Base-by-base conservation (phyloP, 30 jellyfish, hydroid and myxozoan species). In the Pseudorhiza aurosa region DNA sequence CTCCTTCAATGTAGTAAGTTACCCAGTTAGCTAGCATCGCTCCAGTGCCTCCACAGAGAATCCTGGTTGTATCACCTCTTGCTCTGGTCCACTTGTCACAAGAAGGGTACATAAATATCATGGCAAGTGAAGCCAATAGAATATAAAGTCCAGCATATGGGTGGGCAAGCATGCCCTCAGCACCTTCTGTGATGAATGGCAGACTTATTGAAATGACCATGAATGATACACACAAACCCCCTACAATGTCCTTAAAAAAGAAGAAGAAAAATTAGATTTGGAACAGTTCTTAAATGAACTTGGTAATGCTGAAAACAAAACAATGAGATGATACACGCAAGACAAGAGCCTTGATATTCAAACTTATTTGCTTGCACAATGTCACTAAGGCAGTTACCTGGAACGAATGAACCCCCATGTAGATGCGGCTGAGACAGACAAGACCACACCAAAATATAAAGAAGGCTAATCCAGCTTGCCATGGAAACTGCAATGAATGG, bases 331-430 rank as follows among this genome's bases (percentile, higher is more conserved):
- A n/a, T n/a, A n/a, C n/a, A n/a, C n/a, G n/a, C n/a, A n/a, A n/a
- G n/a, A n/a, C n/a, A n/a, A n/a, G n/a, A n/a, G n/a, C n/a, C n/a
- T n/a, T n/a, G n/a, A n/a, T n/a, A n/a, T n/a, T n/a, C n/a, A n/a
- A n/a, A n/a, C n/a, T n/a, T n/a, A n/a, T n/a, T n/a, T n/a, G n/a
- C n/a, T n/a, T n/a, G n/a, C n/a, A n/a, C n/a, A n/a, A n/a, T n/a
- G n/a, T n/a, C n/a, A n/a, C n/a, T n/a, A 15, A 53, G 8, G 36
- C 1, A 4, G 58, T 67, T 50, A 92, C 99, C 94, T 80, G 96
- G 75, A 93, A 81, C 10, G 88, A 78, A 72, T 93, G 99, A 70
- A 93, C 96, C 30, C 99, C 99, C 87, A 88, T 74, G 74, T 93
- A 93, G 62, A 93, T 73, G 65, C 99, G 75, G 63, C 99, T 93